Conservation (phyloP, 2,797 vertebrate species). For the Potorous gilbertii region DNA sequence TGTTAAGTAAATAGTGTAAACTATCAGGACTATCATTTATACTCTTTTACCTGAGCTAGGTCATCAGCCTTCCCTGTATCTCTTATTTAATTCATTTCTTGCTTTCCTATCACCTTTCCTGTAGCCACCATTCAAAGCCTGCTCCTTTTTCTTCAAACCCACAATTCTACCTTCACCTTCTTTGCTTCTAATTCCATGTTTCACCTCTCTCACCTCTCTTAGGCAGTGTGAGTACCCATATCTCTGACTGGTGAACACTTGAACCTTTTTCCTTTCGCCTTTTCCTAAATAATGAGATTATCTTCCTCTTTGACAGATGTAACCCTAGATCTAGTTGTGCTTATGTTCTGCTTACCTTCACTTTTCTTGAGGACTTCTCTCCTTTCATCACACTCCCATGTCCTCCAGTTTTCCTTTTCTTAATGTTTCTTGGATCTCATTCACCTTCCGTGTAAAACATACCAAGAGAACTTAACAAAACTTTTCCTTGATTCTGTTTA, state of each 20-base stretch:
- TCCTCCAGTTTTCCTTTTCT: background rate
- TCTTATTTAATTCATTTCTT: background rate
- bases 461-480: background rate
- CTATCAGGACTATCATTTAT: background rate
- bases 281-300: background rate
- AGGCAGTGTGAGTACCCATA: background rate
- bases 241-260: background rate
- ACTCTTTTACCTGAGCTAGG: background rate
- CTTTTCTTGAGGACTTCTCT: background rate
- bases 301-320: background rate
- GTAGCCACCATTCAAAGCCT: background rate
- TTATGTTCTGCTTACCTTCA: background rate
- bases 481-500: background rate
- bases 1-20: background rate
- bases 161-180: background rate
- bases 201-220: background rate
- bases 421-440: background rate
- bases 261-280: background rate
- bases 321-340: background rate
- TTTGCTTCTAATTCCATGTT: background rate
- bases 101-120: background rate
- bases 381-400: background rate
- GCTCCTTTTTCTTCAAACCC: background rate
- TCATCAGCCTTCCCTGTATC: background rate
- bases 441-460: background rate